phyloP scores from a whole-genome alignment of 2,888 invertebrate genomes.

The Stomorhina lunata region DNA sequence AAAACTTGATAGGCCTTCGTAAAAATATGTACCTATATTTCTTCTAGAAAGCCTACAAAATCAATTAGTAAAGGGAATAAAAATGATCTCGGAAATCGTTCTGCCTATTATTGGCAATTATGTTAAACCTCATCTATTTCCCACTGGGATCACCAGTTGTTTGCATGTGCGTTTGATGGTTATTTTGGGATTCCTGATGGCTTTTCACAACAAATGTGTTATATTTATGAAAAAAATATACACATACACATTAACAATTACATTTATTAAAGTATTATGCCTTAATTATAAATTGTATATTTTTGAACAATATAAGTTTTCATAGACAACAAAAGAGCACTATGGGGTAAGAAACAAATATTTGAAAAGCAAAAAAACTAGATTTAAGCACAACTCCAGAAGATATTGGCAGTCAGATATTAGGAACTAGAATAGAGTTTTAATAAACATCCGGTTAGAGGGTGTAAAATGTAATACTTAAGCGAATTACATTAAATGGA shows the following conservation, averaged over 20 bases:
- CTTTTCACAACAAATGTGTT: slow-evolving; percentile 56
- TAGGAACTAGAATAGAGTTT: too few species aligned
- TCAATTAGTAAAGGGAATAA: too few species aligned
- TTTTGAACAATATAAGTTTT: slow-evolving; percentile 2
- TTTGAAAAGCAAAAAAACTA: too few species aligned
- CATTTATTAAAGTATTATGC: slow-evolving; percentile 40
- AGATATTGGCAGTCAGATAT: too few species aligned
- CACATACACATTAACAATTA: background rate
- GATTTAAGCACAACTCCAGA: too few species aligned
- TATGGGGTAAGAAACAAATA: background rate
- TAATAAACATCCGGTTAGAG: too few species aligned
- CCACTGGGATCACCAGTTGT: background rate
- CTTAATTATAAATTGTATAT: slow-evolving; percentile 55
- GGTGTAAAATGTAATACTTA: too few species aligned
- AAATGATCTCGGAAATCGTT: background rate
- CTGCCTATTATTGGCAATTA: background rate
- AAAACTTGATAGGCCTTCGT: too few species aligned
- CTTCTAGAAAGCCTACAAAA: too few species aligned
- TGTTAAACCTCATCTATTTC: background rate
- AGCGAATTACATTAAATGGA: too few species aligned
- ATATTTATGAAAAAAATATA: slow-evolving; percentile 5
- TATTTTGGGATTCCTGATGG: slow-evolving; percentile 52
- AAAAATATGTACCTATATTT: too few species aligned
- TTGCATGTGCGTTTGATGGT: slow-evolving; percentile 8
- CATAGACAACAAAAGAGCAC: background rate